phyloP scores from a whole-genome alignment of 1,140 invertebrate species.

The Pomacea maculata region DNA sequence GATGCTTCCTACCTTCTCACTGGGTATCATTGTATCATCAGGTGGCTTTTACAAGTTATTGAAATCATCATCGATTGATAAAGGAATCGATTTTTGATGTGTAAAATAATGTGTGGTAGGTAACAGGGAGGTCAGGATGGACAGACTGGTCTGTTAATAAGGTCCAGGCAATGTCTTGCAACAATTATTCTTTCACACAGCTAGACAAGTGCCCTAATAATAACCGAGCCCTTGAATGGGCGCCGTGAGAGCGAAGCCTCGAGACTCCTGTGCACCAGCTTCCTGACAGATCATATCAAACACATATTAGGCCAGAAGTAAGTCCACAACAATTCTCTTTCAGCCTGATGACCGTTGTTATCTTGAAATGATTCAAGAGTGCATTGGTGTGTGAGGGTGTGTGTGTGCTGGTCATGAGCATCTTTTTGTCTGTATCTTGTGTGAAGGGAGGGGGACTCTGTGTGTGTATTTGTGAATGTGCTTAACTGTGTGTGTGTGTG shows the following conservation, averaged over 20 bases:
- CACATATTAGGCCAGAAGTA: too few relatives aligned
- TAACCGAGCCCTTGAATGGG: too few relatives aligned
- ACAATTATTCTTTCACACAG: too few relatives aligned
- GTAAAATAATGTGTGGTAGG: too few relatives aligned
- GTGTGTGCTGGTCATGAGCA: neutral
- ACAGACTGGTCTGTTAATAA: neutral
- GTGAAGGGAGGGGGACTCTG: too few relatives aligned
- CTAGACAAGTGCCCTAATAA: too few relatives aligned
- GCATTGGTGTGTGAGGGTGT: neutral
- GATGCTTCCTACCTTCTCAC: neutral
- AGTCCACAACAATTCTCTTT: too few relatives aligned
- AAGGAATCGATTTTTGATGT: neutral
- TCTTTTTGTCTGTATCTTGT: neutral
- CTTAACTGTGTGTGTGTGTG: neutral
- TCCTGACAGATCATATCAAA: too few relatives aligned
- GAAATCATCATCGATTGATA: neutral
- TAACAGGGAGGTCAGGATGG: neutral
- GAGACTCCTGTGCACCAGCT: too few relatives aligned
- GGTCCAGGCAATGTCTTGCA: too few relatives aligned
- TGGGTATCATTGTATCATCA: neutral
- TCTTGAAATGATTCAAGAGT: neutral
- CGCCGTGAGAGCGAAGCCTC: too few relatives aligned
- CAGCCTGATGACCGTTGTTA: too few relatives aligned
- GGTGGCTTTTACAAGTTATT: neutral
- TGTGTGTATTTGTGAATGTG: neutral